A percentile compares a stretch with the other conserved stretches of the same genome.
Evolutionary conservation across 2,113 vertebrate genomes (phyloP).

Genomic region (Gracilinanus agilis): DNA sequence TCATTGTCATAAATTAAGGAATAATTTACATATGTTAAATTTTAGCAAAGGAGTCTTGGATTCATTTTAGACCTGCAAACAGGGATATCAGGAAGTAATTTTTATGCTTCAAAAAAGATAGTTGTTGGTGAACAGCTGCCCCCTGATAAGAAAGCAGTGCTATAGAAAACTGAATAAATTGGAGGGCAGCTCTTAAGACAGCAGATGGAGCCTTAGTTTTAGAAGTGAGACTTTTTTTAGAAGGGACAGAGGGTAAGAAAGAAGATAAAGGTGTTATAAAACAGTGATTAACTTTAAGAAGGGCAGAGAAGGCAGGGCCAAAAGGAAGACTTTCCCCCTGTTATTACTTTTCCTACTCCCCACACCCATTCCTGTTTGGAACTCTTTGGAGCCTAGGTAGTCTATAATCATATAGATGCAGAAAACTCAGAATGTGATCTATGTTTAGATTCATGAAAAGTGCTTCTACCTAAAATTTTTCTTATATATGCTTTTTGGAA

Average conservation of each 20-base stretch:
- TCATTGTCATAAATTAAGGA: neutral
- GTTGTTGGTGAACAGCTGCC: neutral
- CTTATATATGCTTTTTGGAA: neutral
- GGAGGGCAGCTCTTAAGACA: neutral
- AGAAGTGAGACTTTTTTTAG: neutral
- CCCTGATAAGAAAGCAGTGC: neutral
- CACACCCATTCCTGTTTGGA: neutral
- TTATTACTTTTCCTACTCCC: neutral
- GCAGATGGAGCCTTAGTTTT: neutral
- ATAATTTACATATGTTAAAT: neutral
- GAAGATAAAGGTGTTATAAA: neutral
- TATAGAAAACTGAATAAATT: neutral
- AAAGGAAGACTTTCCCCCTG: neutral
- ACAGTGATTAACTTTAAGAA: neutral
- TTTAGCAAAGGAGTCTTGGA: neutral
- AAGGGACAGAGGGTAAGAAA: neutral
- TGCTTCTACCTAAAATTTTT: neutral
- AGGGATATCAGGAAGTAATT: neutral
- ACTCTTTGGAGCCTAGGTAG: neutral
- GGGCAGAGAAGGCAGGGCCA: neutral
- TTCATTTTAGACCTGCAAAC: neutral
- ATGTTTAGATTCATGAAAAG: neutral
- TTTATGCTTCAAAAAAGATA: neutral
- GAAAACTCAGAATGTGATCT: neutral
- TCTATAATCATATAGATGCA: neutral